Base-by-base conservation (phyloP, 2,797 vertebrate genomes). In the Telmatherina bonti region DNA sequence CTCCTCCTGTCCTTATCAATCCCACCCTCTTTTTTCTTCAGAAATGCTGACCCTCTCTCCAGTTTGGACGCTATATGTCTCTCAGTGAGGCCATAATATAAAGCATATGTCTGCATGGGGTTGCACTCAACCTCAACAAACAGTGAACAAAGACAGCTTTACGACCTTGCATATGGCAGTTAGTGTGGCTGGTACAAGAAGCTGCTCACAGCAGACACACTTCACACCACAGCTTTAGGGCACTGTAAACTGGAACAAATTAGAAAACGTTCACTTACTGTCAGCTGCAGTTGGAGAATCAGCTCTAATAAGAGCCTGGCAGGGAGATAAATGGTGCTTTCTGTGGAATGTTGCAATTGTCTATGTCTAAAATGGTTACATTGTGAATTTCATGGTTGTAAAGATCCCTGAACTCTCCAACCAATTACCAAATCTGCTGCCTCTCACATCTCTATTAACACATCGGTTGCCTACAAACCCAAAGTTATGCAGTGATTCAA, bases 211-310 rank as follows among this genome's bases (percentile, higher is more conserved):
- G 2, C 57, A 70, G 55, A 54, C 51, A 67, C 52, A 61, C 47
- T 47, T 74, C 60, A 54, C 67, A 36, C 58, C 54, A 43, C 58
- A 74, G 63, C 56, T 62, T 5, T 0, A 27, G 31, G 41, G 24
- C 30, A 29, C 7, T 68, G 20, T 31, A 45, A 71, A 64, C 20
- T 49, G 58, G 24, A 45, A 72, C 8, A 35, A 66, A 77, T 72
- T 38, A 35, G 45, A 45, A 70, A 67, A 77, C 63, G 41, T 13
- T 70, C 30, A 22, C 30, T 60, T 57, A 11, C 29, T 68, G 38
- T 63, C 36, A 56, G 41, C 73, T 53, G 27, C 5, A 27, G 18
- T 76, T 72, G 33, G 13, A 55, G 68, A 83, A 83, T 7, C 7
- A 29, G 41, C 56, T 33, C 35, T 30, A 26, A 47, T 60, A 20